Evolutionary conservation across 2,797 vertebrate genomes (phyloP), one percentile per base, ranked within the genome.

Genomic region (Myotis daubentonii): DNA sequence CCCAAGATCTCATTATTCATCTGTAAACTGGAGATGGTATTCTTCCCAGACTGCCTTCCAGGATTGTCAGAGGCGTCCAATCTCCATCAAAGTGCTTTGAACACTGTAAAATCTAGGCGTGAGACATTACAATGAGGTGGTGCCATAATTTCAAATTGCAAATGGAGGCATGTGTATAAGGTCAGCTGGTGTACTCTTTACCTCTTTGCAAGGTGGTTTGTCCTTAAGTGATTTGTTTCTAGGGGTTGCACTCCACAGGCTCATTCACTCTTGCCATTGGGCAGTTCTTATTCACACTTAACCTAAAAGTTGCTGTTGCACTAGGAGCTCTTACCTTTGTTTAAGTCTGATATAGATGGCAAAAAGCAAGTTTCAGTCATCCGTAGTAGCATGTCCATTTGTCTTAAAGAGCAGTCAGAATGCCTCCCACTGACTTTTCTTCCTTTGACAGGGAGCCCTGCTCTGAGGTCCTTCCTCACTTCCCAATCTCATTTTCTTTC

Each of bases 291-390:
- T 17, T 87, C 41, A 93, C 17, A 79, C n/a, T 75, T 84, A 36
- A 72, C 79, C 44, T 85, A 47, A 81, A 87, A 91, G 60, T 71
- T 90, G 51, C 36, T 70, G 53, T 88, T 82, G 65, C 25, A 55
- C 12, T 41, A 30, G 60, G 28, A 83, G 17, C 10, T 1, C 25
- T 79, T 83, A 38, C 41, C n/a, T 90, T 95, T 72, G 36, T 74
- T 80, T 72, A 36, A 41, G 87, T 95, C 33, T 84, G 83, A 91
- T 78, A 65, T 25, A 76, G 79, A 60, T 25, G 53, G 65, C 8
- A 33, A 44, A 85, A 44, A 49, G 5, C 0, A 0, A 53, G 22
- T 79, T 44, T 75, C 30, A 79, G 16, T 55, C 4, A n/a, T 53
- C 11, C 19, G 3, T 4, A 49, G 75, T 38, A 17, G 11, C 19